Percentiles rank a stretch among this genome's conserved stretches.
These are phyloP conservation scores for Allobates femoralis DNA, from an alignment of 2,797 vertebrate genomes.

Conservation along the genomic window DNA sequence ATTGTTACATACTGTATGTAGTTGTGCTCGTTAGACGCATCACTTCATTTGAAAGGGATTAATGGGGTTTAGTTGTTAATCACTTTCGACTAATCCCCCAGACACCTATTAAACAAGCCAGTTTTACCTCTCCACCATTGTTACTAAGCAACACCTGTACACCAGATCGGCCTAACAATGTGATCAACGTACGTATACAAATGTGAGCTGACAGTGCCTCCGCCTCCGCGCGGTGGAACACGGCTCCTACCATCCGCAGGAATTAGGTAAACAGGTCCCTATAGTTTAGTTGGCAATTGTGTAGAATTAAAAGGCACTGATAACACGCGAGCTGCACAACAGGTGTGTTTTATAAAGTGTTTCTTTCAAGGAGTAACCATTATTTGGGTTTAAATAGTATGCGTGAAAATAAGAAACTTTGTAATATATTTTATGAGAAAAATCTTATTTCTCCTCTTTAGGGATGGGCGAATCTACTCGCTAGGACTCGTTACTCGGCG, in stretches of 20 bases:
- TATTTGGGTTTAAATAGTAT: no score
- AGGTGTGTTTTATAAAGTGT: no score
- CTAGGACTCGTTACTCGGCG: no score
- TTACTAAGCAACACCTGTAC: constrained; percentile 51
- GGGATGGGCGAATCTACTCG: no score
- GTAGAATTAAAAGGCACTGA: no score
- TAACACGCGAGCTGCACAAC: no score
- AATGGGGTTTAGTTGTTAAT: constrained; percentile 64
- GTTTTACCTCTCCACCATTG: constrained; percentile 55
- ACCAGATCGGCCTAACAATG: constrained; percentile 33
- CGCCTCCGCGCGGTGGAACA: not conserved
- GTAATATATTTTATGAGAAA: no score
- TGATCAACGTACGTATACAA: constrained; percentile 8
- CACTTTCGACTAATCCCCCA: constrained; percentile 58
- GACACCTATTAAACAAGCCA: constrained; percentile 61
- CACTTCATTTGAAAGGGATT: constrained; percentile 63
- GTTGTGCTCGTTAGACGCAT: constrained; percentile 54
- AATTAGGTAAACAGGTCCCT: not conserved
- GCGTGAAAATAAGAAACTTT: no score
- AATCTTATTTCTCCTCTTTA: no score
- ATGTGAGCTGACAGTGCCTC: constrained; percentile 14
- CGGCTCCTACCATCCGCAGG: not conserved
- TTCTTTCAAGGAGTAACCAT: no score
- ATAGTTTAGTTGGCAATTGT: no score
- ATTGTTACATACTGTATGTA: constrained; percentile 54